These are phyloP conservation scores for Campoletis raptor DNA, from an alignment of 2,888 invertebrate genomes.

Conservation along the genomic window DNA sequence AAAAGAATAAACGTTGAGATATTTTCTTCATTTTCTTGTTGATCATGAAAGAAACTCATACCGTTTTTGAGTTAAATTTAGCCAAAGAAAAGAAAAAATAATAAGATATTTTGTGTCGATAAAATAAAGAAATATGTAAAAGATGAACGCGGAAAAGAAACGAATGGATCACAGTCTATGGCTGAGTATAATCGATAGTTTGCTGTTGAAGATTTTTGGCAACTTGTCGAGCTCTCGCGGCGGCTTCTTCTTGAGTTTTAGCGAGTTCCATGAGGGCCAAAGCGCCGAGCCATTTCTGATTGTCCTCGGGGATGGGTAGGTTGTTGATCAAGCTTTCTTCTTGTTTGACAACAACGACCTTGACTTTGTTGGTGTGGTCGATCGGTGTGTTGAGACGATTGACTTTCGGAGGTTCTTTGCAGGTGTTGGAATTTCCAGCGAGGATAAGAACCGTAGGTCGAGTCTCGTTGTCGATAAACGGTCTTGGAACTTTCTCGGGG, in stretches of 20 bases:
- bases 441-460: conserved; percentile 87
- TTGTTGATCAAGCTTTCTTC: conserved; percentile 75
- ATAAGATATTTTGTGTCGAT: not conserved
- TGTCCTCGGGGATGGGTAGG: conserved; percentile 81
- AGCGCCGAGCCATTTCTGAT: conserved; percentile 87
- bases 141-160: not conserved
- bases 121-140: not conserved
- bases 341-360: conserved; percentile 80
- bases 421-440: conserved; percentile 79
- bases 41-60: not conserved
- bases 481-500: not conserved
- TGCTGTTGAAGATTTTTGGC: conserved; percentile 74
- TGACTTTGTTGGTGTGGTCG: conserved; percentile 71
- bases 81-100: not conserved
- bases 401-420: conserved; percentile 46
- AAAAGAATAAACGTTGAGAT: not conserved
- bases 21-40: not conserved
- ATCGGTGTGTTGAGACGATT: conserved; percentile 8
- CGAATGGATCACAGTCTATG: conserved; percentile 81
- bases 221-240: conserved; percentile 72
- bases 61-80: not conserved
- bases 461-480: conserved; percentile 83
- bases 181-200: conserved; percentile 79
- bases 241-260: conserved; percentile 81
- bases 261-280: conserved; percentile 88